These are phyloP conservation scores for Spodoptera litura DNA, from an alignment of 1,140 invertebrate genomes.

Conservation along the genomic window DNA sequence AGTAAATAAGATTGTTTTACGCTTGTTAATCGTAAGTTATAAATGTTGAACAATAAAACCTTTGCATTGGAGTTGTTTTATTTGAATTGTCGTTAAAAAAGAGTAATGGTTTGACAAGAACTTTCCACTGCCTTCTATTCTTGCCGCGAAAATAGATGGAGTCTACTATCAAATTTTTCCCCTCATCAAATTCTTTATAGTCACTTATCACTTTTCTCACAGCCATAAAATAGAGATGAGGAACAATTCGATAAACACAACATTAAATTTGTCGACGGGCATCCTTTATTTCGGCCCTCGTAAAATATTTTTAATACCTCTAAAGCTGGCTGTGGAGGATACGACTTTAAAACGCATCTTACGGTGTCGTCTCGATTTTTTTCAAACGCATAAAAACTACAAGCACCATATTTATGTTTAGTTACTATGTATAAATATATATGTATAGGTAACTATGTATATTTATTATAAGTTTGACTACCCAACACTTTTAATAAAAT, in stretches of 20 bases:
- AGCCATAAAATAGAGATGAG: slow-evolving; percentile 66
- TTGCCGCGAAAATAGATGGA: slow-evolving; percentile 18
- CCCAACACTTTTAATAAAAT: too few species aligned
- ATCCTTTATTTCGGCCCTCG: slow-evolving; percentile 64
- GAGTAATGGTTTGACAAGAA: background rate
- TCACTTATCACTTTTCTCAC: slow-evolving; percentile 59
- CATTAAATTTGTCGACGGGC: slow-evolving; percentile 56
- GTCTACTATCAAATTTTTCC: slow-evolving; percentile 50
- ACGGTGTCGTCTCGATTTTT: too few species aligned
- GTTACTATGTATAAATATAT: too few species aligned
- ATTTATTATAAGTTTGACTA: too few species aligned
- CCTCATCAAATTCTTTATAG: slow-evolving; percentile 55
- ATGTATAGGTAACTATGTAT: too few species aligned
- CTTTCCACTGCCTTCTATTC: background rate
- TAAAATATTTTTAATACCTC: slow-evolving; percentile 60
- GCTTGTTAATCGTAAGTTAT: background rate
- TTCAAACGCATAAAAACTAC: too few species aligned
- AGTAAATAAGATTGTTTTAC: background rate
- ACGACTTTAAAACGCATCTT: background rate
- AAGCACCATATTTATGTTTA: too few species aligned
- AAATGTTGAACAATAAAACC: background rate
- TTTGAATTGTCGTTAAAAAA: slow-evolving; percentile 7
- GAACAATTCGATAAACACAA: slow-evolving; percentile 60
- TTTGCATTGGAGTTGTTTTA: background rate
- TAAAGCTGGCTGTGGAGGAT: slow-evolving; percentile 29